phyloP scores from a whole-genome alignment of 2,797 vertebrate species.

The Anas capensis region DNA sequence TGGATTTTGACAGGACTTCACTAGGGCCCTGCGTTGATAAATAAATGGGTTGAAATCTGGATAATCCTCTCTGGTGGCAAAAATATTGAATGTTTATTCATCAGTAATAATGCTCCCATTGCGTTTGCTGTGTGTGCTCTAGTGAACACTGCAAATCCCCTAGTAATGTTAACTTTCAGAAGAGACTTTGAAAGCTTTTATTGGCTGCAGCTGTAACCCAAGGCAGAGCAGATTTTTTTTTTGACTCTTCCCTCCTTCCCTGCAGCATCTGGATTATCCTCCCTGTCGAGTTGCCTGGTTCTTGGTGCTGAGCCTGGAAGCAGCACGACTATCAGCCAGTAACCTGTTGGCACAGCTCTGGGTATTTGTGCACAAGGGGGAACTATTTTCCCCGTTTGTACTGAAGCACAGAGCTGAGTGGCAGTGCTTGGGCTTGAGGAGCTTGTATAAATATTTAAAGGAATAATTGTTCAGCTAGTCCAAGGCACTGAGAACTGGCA shows the following conservation, averaged over 20 bases:
- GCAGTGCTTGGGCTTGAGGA: not conserved
- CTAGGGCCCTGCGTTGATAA: not conserved
- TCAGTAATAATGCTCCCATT: not conserved
- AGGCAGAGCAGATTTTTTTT: slow-evolving; percentile 6
- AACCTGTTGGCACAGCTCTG: not conserved
- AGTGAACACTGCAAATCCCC: not conserved
- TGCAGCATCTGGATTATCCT: not conserved
- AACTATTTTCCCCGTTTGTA: accelerated
- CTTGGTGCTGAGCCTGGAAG: not conserved
- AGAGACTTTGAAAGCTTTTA: slow-evolving; percentile 64
- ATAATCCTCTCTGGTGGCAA: not conserved
- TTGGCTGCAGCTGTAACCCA: slow-evolving; percentile 57
- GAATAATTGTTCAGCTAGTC: not conserved
- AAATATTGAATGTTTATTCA: not conserved
- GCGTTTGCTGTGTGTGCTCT: not conserved
- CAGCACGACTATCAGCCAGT: accelerated
- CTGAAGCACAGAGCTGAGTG: not conserved
- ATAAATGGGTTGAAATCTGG: not conserved
- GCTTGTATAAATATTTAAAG: not conserved
- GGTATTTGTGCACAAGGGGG: not conserved
- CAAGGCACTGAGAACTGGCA: not conserved
- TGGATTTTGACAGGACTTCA: not conserved
- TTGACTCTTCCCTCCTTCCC: not conserved
- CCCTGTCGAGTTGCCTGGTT: not conserved
- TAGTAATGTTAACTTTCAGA: slow-evolving; percentile 38